Conservation (phyloP, 2,888 invertebrate species). For the Campoplex nolae region DNA sequence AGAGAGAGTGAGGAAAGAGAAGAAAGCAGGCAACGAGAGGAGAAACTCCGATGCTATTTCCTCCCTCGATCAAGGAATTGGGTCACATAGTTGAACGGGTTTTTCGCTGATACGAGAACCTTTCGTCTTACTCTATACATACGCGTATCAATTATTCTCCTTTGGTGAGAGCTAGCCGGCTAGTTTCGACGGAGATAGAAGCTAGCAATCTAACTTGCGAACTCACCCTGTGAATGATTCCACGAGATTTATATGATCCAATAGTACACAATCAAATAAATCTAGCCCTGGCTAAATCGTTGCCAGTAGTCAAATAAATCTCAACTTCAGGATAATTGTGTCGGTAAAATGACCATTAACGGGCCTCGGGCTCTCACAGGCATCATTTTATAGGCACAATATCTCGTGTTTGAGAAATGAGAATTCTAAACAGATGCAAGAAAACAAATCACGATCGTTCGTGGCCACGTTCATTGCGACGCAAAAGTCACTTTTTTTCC, state of each 20-base stretch:
- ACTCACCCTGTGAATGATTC: constrained; percentile 55
- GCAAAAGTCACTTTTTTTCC: too few relatives aligned
- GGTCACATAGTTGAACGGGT: constrained; percentile 68
- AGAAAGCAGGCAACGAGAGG: constrained; percentile 8
- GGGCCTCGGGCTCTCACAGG: not conserved
- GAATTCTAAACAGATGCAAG: not conserved
- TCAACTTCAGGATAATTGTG: not conserved
- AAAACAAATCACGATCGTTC: not conserved
- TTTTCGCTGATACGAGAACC: constrained; percentile 60
- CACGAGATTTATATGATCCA: constrained; percentile 1
- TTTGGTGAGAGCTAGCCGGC: constrained; percentile 26
- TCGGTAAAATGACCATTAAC: not conserved
- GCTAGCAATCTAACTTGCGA: constrained; percentile 64
- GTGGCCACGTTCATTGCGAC: not conserved
- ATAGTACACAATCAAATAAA: constrained; percentile 53
- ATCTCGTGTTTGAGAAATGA: not conserved
- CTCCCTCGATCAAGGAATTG: constrained; percentile 63
- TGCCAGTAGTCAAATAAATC: not conserved
- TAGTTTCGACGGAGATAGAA: constrained; percentile 25
- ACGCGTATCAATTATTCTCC: constrained; percentile 34
- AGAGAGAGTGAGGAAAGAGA: constrained; percentile 18
- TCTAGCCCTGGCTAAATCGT: not conserved
- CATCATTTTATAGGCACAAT: too few relatives aligned
- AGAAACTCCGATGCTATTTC: constrained; percentile 60
- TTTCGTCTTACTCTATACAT: constrained; percentile 43